A percentile compares a stretch with the other conserved stretches of the same genome.
These are phyloP conservation scores for Drosophila mettleri DNA, from an alignment of 2,888 invertebrate genomes.

Conservation along the genomic window DNA sequence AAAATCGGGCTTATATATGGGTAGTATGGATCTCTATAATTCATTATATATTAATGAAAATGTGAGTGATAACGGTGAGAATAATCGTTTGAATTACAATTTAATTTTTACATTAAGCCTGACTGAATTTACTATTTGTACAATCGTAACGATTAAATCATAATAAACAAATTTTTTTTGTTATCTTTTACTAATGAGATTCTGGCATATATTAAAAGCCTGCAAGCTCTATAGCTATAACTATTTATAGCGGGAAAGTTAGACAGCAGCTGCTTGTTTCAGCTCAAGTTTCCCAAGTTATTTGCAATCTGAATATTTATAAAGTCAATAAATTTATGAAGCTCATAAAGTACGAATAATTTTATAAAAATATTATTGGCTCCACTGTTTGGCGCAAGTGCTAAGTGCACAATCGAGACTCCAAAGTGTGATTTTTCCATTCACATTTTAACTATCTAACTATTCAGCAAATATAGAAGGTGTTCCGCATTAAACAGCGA, in stretches of 20 bases:
- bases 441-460: neutral
- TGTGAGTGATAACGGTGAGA: conserved; percentile 17
- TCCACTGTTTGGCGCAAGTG: conserved; percentile 2
- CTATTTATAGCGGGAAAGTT: conserved; percentile 47
- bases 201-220: conserved; percentile 58
- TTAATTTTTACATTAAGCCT: conserved; percentile 10
- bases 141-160: conserved; percentile 32
- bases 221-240: conserved; percentile 2
- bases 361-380: conserved; percentile 8
- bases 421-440: neutral
- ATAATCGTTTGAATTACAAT: neutral
- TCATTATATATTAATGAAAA: conserved; percentile 5
- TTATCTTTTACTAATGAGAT: conserved; percentile 56
- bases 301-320: conserved; percentile 60
- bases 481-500: neutral
- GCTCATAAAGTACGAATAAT: conserved; percentile 53
- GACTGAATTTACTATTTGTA: conserved; percentile 27
- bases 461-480: conserved; percentile 2
- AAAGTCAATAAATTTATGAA: conserved; percentile 30
- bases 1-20: neutral
- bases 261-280: conserved; percentile 10
- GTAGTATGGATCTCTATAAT: neutral
- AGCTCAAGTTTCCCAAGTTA: conserved; percentile 53
- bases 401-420: conserved; percentile 20
- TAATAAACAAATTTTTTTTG: conserved; percentile 17